A percentile compares a stretch with the other conserved stretches of the same genome.
phyloP scores from a whole-genome alignment of 2,797 vertebrate genomes.

The Pithecia hirsuta region DNA sequence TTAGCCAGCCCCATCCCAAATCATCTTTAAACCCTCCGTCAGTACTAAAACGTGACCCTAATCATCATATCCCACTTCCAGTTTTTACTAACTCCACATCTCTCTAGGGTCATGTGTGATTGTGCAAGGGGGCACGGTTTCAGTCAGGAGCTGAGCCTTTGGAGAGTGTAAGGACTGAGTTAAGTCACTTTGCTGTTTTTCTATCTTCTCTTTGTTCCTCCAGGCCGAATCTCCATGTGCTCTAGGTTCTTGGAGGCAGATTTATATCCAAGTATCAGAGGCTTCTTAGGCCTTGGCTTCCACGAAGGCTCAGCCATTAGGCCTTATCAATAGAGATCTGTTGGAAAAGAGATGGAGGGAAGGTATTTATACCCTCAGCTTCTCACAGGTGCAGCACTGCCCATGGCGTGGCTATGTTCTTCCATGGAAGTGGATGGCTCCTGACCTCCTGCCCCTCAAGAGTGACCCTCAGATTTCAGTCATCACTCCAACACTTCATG shows the following conservation, averaged over 20 bases:
- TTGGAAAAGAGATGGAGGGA: background rate
- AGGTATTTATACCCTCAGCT: background rate
- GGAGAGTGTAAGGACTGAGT: background rate
- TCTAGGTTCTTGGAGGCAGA: background rate
- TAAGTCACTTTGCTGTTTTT: background rate
- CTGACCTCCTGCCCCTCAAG: too few species aligned
- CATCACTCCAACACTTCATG: fast-evolving
- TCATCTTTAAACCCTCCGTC: background rate
- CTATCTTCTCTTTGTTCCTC: background rate
- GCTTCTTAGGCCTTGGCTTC: background rate
- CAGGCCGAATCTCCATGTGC: background rate
- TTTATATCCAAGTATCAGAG: background rate
- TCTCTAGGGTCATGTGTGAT: background rate
- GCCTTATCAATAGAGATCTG: fast-evolving
- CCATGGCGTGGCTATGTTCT: fast-evolving
- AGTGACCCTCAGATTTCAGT: fast-evolving
- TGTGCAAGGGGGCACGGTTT: background rate
- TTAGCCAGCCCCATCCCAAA: background rate
- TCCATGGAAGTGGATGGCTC: background rate
- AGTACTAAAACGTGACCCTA: background rate
- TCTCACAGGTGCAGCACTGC: background rate
- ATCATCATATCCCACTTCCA: background rate
- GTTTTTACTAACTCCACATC: background rate
- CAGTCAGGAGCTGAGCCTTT: background rate
- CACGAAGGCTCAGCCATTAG: too few species aligned